Percentiles rank a stretch among this genome's conserved stretches.
These are phyloP conservation scores for Microplitis deprimator DNA, from an alignment of 2,888 invertebrate genomes.

Conservation along the genomic window DNA sequence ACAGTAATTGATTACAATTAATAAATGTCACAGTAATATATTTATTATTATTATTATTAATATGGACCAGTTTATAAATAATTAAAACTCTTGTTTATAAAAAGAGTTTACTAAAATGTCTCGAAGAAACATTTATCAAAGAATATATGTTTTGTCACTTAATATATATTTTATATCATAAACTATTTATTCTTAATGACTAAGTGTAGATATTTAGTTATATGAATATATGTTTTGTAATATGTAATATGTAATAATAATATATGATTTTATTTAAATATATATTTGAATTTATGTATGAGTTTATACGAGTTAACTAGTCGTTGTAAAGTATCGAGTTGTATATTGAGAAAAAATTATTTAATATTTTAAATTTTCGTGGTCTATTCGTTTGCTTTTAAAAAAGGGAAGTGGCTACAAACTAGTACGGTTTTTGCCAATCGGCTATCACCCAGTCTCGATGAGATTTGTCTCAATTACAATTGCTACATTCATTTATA, in stretches of 20 bases:
- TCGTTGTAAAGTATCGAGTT: slow-evolving; percentile 28
- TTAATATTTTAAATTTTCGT: neutral
- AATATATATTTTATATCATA: neutral
- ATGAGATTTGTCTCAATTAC: slow-evolving; percentile 26
- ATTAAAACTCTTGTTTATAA: slow-evolving; percentile 5
- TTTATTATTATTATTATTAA: slow-evolving; percentile 20
- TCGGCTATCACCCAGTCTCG: slow-evolving; percentile 41
- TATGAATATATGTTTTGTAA: slow-evolving; percentile 20
- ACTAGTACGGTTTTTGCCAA: slow-evolving; percentile 35
- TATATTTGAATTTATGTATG: slow-evolving; percentile 15
- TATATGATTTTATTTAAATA: neutral
- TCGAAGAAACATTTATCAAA: slow-evolving; percentile 39
- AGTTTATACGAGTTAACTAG: slow-evolving; percentile 24
- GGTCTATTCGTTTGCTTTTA: slow-evolving; percentile 1
- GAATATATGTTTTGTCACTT: slow-evolving; percentile 34
- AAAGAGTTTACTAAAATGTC: slow-evolving; percentile 27
- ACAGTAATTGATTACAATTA: neutral
- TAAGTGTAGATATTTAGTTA: slow-evolving; percentile 23
- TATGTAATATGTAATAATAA: neutral
- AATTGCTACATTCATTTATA: slow-evolving; percentile 33
- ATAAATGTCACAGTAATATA: neutral
- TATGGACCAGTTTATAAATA: neutral
- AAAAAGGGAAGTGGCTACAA: slow-evolving; percentile 22
- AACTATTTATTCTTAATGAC: neutral
- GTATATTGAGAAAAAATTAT: neutral